These are phyloP conservation scores for Neosilurus mollespiculum DNA, from an alignment of 2,797 vertebrate genomes.

Conservation along the genomic window DNA sequence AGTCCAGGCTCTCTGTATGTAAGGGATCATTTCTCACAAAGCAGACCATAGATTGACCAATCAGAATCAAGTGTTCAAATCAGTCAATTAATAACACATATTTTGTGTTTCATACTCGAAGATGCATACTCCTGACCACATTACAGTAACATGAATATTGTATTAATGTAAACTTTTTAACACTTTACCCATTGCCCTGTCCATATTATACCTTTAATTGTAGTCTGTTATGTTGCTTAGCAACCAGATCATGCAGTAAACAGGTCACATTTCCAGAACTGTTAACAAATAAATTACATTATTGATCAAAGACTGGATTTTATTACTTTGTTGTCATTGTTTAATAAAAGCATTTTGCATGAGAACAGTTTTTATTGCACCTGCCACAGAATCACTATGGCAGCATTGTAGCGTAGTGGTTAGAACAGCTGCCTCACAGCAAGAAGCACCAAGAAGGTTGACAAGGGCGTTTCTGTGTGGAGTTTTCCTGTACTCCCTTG, in stretches of 20 bases:
- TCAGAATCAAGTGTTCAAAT: too few species aligned
- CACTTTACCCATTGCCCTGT: neutral
- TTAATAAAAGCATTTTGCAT: neutral
- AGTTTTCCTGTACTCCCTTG: too few species aligned
- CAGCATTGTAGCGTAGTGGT: too few species aligned
- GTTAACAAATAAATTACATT: neutral
- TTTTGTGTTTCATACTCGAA: neutral
- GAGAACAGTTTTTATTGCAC: neutral
- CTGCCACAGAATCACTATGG: neutral
- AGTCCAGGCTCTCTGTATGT: too few species aligned
- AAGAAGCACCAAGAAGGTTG: too few species aligned
- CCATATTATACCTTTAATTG: neutral
- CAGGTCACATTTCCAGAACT: neutral
- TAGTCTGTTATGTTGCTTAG: constrained; percentile 2
- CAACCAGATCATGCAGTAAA: neutral
- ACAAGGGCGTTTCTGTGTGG: too few species aligned
- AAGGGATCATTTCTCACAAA: too few species aligned
- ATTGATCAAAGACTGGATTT: neutral
- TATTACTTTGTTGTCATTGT: neutral
- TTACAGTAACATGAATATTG: neutral
- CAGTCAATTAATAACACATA: too few species aligned
- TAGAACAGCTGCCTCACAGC: too few species aligned
- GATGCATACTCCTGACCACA: neutral
- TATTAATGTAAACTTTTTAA: neutral
- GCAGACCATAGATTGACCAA: too few species aligned